Base-by-base conservation (phyloP, 2,888 invertebrate genomes). In the Dyspetes luteomarginatus region DNA sequence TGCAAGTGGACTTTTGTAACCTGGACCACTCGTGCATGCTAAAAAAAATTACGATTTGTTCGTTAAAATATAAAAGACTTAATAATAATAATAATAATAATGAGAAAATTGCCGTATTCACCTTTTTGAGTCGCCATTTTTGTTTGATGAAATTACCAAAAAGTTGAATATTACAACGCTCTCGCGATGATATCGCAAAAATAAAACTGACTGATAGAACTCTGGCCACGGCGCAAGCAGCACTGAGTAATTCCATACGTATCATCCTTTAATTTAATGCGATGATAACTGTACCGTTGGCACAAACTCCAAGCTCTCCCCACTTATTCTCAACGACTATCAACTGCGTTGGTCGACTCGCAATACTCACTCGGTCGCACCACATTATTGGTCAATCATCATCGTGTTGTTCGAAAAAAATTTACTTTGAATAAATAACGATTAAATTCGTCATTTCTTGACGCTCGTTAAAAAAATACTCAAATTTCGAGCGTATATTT, bases 1-100 rank as follows among this genome's bases (percentile, higher is more conserved):
- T 67, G 96, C 97, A 84, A 95, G 88, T 0, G 97, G 97, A n/a
- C 95, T 94, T 64, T 94, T 94, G 91, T 96, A 97, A 0, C 97
- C 97, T 4, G 97, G 97, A 15, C 96, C 95, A 85, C 89, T 92
- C 2, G 62, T 74, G 45, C 65, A 75, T 68, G 58, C 75, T 81
- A 58, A 43, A 17, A 71, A 43, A 36, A 30, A 17, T 45, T 12
- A 36, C 1, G 12, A 19, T 45, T 30, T 15, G 28, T 24, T 12
- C 22, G 58, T 68, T 52, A 7, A 48, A 48, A 28, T 28, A 12
- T 7, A n/a, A 15, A 3, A 26, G 9, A 28, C 7, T 17, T 17
- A 48, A 15, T 17, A 4, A 48, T 15, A 3, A 15, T 48, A 48
- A 4, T 17, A 48, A 43, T 12, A 48, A 15, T 48, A 48, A 4